phyloP scores from a whole-genome alignment of 2,797 vertebrate species.

The Austrolebias charrua region DNA sequence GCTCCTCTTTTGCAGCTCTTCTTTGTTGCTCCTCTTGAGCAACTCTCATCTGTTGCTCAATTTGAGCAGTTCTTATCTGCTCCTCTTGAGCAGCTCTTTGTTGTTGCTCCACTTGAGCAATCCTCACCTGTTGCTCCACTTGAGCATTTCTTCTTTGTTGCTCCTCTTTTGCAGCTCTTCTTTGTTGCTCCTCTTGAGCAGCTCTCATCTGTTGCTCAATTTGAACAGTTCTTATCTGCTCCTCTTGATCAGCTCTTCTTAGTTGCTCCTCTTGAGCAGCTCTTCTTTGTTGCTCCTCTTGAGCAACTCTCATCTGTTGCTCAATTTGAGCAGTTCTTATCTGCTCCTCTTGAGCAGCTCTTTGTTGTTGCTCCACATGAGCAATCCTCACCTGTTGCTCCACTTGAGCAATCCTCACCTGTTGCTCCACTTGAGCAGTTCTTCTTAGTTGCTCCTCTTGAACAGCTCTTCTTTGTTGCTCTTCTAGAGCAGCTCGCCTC shows the following conservation, averaged over 20 bases:
- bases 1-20: slow-evolving; percentile 3
- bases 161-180: not conserved
- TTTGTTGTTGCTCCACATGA: slow-evolving; percentile 1
- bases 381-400: not conserved
- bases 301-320: not conserved
- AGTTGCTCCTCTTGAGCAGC: not conserved
- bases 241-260: slow-evolving; percentile 6
- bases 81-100: slow-evolving; percentile 9
- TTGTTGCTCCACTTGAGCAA: not conserved
- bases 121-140: not conserved
- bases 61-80: slow-evolving; percentile 1
- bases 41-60: slow-evolving; percentile 1
- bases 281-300: slow-evolving; percentile 15
- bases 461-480: not conserved
- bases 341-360: not conserved
- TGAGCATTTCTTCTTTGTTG: slow-evolving; percentile 6
- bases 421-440: not conserved
- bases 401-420: slow-evolving; percentile 1
- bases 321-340: slow-evolving; percentile 7
- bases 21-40: slow-evolving; percentile 12
- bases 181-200: not conserved
- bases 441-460: slow-evolving; percentile 2
- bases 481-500: slow-evolving; percentile 1
- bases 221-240: not conserved
- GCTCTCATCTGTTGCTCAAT: slow-evolving; percentile 7